Evolutionary conservation across 2,888 invertebrate genomes (phyloP).

Genomic region (Eledona agricola): DNA sequence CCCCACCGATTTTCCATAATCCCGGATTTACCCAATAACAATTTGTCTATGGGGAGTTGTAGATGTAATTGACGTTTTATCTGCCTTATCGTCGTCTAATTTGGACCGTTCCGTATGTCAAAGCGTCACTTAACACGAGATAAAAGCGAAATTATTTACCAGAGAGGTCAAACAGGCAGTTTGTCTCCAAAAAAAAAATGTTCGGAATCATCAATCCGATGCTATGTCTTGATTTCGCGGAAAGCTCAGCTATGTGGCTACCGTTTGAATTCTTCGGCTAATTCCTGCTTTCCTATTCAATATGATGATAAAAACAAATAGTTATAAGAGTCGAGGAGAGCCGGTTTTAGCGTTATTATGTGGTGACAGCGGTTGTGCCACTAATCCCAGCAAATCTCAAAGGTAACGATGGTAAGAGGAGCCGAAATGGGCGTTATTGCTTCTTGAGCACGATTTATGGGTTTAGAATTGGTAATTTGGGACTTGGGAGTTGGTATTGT

Average conservation of each 20-base stretch:
- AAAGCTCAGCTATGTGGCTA: constrained; percentile 40
- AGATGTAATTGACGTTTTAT: constrained; percentile 55
- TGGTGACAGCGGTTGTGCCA: constrained; percentile 28
- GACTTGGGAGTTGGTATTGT: too few relatives aligned
- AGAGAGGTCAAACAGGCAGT: too few relatives aligned
- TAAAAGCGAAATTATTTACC: constrained; percentile 11
- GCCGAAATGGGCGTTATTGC: too few relatives aligned
- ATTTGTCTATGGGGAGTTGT: constrained; percentile 54
- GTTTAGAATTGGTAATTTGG: too few relatives aligned
- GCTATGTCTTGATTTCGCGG: constrained; percentile 37
- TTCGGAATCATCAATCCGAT: constrained; percentile 31
- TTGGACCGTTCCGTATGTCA: constrained; percentile 29
- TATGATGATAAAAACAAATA: constrained; percentile 18
- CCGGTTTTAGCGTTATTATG: constrained; percentile 26
- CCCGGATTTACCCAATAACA: constrained; percentile 57
- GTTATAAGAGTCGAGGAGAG: constrained; percentile 4
- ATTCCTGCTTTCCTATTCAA: constrained; percentile 30
- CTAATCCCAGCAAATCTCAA: constrained; percentile 29
- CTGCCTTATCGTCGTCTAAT: constrained; percentile 47
- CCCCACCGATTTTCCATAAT: constrained; percentile 55
- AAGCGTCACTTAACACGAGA: constrained; percentile 25
- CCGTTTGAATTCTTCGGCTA: constrained; percentile 43
- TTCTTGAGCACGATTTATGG: too few relatives aligned
- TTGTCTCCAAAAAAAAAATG: too few relatives aligned
- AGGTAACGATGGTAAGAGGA: constrained; percentile 11